phyloP scores from a whole-genome alignment of 35 echinoderm and acorn worm species.

The Stichopus chloronotus region DNA sequence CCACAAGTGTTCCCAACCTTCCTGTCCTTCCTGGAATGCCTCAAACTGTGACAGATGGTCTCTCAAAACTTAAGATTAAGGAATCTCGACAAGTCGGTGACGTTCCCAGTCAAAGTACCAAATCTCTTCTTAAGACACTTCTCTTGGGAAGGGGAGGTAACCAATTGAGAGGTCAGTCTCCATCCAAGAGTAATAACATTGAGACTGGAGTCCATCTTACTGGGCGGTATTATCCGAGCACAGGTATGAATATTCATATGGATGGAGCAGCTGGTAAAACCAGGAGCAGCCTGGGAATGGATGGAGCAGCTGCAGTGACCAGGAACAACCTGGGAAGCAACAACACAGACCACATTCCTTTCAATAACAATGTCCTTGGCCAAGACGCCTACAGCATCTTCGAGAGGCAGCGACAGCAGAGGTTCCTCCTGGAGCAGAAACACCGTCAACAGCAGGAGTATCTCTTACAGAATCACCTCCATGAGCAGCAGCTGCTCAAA shows the following conservation, averaged over 20 bases:
- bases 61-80: conserved; percentile 94
- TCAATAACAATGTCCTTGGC: conserved; percentile 83
- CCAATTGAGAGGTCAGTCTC: not conserved
- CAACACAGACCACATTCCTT: not conserved
- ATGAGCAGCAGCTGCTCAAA: conserved; percentile 60
- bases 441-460: conserved; percentile 61
- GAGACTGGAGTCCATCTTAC: conserved; percentile 14
- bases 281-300: conserved; percentile 38
- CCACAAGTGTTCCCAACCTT: not conserved
- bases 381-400: conserved; percentile 75
- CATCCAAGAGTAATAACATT: not conserved
- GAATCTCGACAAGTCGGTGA: conserved; percentile 38
- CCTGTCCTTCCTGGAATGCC: not conserved
- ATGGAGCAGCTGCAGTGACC: conserved; percentile 37
- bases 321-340: conserved; percentile 34
- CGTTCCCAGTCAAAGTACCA: conserved; percentile 27
- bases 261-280: conserved; percentile 48
- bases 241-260: conserved; percentile 6
- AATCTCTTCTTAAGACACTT: conserved; percentile 80
- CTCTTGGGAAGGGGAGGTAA: conserved; percentile 67
- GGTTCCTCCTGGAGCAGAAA: conserved; percentile 62
- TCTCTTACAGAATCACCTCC: conserved; percentile 54
- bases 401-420: conserved; percentile 77
- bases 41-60: conserved; percentile 84
- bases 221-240: conserved; percentile 45